Base-by-base conservation (phyloP, 2,888 invertebrate species). In the Pyrocoelia pectoralis region DNA sequence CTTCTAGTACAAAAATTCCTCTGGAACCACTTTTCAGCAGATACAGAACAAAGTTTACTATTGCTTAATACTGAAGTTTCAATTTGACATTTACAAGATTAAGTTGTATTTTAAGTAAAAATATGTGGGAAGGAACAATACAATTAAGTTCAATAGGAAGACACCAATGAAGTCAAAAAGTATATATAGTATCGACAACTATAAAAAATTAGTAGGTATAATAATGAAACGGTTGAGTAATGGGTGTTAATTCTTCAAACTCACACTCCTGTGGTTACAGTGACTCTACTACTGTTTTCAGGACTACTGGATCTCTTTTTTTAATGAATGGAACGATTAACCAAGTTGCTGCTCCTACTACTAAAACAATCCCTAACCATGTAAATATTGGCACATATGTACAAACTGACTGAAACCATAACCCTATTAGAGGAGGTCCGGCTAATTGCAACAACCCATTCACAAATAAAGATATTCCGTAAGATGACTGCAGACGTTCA, bases 391-490 rank as follows among this genome's bases (percentile, higher is more conserved):
- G 88, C 66, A 87, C 87, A 76, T 91, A 93, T 0, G 88, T 88
- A 0, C 85, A 76, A 0, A 88, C 84, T 15, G 68, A 58, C 68
- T 90, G 88, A 66, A 83, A 89, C 85, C 91, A 88, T 2, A 87
- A 72, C 0, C 93, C 93, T 75, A 93, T 93, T n/a, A 94, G 82
- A 0, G 94, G 94, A 1, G 94, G 94, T 0, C 94, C 94, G 1
- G 92, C 81, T 43, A 94, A 77, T 77, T 94, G 94, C 15, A 94
- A 79, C 51, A 94, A 85, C 1, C 94, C 94, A 72, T 94, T 94
- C 9, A 94, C 87, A 72, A 94, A 94, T 24, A 94, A 81, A 68
- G 93, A 93, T 24, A 94, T 93, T 0, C 94, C 94, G 72, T 94
- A 94, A 0, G 93, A 92, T 0, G 93, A 92, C 75, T 93, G 92